A percentile compares a stretch with the other conserved stretches of the same genome.
Evolutionary conservation across 2,888 invertebrate species (phyloP).

Genomic region (Atethmia centrago): DNA sequence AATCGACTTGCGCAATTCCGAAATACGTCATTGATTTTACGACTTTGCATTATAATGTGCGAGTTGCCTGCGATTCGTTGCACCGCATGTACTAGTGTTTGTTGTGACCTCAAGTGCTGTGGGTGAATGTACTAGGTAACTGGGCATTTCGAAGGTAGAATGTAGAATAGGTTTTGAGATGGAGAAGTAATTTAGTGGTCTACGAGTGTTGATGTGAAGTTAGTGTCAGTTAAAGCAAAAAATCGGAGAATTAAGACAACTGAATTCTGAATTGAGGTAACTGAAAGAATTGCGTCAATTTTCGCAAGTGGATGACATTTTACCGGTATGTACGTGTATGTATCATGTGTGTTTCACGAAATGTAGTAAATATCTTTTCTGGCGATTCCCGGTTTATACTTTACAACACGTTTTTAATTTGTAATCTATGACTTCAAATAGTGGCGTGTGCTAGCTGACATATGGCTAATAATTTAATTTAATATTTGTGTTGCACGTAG

Average conservation of each 20-base stretch:
- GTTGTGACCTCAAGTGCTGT: conserved; percentile 37
- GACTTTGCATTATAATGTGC: conserved; percentile 20
- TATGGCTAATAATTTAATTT: too few relatives aligned
- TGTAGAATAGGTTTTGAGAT: conserved; percentile 4
- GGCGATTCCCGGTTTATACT: not conserved
- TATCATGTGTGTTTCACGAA: too few relatives aligned
- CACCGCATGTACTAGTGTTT: conserved; percentile 24
- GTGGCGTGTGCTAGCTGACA: too few relatives aligned
- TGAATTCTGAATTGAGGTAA: too few relatives aligned
- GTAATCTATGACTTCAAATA: too few relatives aligned
- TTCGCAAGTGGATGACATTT: not conserved
- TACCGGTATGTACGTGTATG: not conserved
- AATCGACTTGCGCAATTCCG: conserved; percentile 41
- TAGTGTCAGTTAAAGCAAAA: not conserved
- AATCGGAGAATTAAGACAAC: too few relatives aligned
- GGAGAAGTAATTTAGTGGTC: not conserved
- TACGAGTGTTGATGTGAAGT: conserved; percentile 6
- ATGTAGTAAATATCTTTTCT: not conserved
- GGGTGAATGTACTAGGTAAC: conserved; percentile 39
- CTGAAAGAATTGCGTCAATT: not conserved
- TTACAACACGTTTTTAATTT: not conserved
- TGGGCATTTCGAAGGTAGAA: conserved; percentile 26
- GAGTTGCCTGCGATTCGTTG: conserved; percentile 32
- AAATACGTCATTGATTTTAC: conserved; percentile 51
- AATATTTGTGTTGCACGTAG: too few relatives aligned